Evolutionary conservation across 2,113 vertebrate genomes (phyloP).

Genomic region (Nibea albiflora): DNA sequence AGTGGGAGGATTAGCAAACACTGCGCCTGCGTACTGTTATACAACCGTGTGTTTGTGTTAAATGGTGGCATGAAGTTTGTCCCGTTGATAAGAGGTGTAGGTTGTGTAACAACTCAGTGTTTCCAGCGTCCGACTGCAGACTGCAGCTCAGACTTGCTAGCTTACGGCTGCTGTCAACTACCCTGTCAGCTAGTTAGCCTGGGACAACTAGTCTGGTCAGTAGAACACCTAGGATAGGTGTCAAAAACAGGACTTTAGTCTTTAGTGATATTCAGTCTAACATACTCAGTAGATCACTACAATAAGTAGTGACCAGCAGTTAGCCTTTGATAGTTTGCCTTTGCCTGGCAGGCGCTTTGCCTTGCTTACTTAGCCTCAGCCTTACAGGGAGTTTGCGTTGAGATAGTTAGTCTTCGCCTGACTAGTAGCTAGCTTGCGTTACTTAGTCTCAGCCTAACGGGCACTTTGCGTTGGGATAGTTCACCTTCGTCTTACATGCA

Average conservation of each 20-base stretch:
- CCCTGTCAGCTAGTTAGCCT: constrained; percentile 31
- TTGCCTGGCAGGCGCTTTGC: background rate
- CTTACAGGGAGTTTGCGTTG: background rate
- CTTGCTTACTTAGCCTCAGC: background rate
- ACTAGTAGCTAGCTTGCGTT: background rate
- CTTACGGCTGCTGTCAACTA: constrained; percentile 18
- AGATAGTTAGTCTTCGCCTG: background rate
- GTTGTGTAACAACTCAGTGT: constrained; percentile 64
- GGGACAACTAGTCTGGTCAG: constrained; percentile 43
- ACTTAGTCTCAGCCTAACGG: background rate
- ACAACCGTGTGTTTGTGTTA: constrained; percentile 52
- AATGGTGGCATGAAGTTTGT: constrained; percentile 69
- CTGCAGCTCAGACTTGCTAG: constrained; percentile 21
- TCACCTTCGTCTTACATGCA: background rate
- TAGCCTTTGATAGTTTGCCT: background rate
- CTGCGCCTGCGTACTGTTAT: constrained; percentile 52
- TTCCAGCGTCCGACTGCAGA: constrained; percentile 32
- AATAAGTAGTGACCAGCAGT: constrained; percentile 4
- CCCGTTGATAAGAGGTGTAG: constrained; percentile 69
- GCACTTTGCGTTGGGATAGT: background rate
- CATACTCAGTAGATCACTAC: constrained; percentile 20
- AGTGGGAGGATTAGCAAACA: constrained; percentile 46
- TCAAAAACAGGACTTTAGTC: constrained; percentile 4
- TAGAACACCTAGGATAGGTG: background rate
- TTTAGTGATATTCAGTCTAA: constrained; percentile 18